Evolutionary conservation across 2,888 invertebrate genomes (phyloP), one percentile per base, ranked within the genome.

Genomic region (Drosophila fulvimacula): DNA sequence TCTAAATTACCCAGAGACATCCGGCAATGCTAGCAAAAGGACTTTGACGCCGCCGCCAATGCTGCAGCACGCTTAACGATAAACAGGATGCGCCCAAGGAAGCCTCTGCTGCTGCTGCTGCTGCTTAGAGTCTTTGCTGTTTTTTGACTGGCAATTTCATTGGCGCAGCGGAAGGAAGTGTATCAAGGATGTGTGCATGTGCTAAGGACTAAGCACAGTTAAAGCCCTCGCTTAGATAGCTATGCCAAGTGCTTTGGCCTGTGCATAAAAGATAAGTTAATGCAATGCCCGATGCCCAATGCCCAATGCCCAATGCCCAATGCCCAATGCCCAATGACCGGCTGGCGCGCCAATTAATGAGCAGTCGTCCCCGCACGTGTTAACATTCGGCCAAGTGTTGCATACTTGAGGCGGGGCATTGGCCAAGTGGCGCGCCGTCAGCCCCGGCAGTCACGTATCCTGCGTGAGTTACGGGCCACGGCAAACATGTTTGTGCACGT

Each of bases 1-100:
- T 88, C 87, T 88, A 88, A 88, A 89, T 88, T 89, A 88, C 88
- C 89, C 81, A 80, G 88, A 89, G 85, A 88, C 87, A 83, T 88
- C 87, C 87, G 89, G 78, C 76, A 73, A 73, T 52, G 51, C 77
- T 62, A 76, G 70, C 65, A 59, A 74, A 73, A 73, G 52, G 64
- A 72, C 76, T 70, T 66, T 58, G 70, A 69, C 73, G 60, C 51
- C 56, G 58, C 21, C 48, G 48, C 30, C 48, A 62, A 42, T 46
- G 63, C 52, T 42, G 53, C 58, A 62, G 65, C 68, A 64, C 27
- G 78, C 80, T 79, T 69, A 76, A 75, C 81, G 74, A 86, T 86
- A 87, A 87, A 87, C 87, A 87, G 89, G 87, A 87, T 76, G 79
- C 73, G 77, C 81, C 82, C 84, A 77, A 83, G 81, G 79, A 81